Base-by-base conservation (phyloP, 2,113 vertebrate species). In the Chaetorhynchus papuensis region DNA sequence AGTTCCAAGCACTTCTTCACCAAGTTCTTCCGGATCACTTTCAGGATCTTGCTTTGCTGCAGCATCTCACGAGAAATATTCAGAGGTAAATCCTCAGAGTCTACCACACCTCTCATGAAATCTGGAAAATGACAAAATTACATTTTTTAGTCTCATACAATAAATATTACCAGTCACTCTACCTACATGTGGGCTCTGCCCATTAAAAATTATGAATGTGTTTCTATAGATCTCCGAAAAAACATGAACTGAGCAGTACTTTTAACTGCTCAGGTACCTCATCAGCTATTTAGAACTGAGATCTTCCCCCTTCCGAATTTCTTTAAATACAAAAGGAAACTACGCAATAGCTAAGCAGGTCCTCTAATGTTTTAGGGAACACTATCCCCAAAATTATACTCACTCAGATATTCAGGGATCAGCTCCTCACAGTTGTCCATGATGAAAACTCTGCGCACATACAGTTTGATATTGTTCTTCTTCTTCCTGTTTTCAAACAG, bases 381-480 rank as follows among this genome's bases (percentile, higher is more conserved):
- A 0, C 5, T 6, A n/a, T 33, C 35, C 7, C 21, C 7, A 23
- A 12, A 56, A 26, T 6, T 17, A 35, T 52, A 99, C 99, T 99
- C 54, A 99, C 99, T 99, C 63, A 99, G 98, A 54, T 99, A 99
- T 41, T 99, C 99, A 2, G 99, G 99, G 41, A 99, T 99, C 16
- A 99, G 97, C 8, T 99, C 99, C 17, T 99, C 99, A 2, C 99
- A 99, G 97, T 99, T 99, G 94, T 99, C 99, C 99, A 99, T 99
- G 95, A 99, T 99, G 94, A 99, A 99, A n/a, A 99, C 99, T 82
- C 99, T 98, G 88, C 99, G 99, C 14, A 99, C 99, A 1, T 99
- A 99, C 27, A 99, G 83, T 96, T 99, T 99, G 8, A 99, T 99
- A 53, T 99, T 99, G 79, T 99, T 99, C 90, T 99, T 99, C 84